phyloP scores from a whole-genome alignment of 37 sponge, comb jelly and placozoan genomes.

The Amphimedon queenslandica region DNA sequence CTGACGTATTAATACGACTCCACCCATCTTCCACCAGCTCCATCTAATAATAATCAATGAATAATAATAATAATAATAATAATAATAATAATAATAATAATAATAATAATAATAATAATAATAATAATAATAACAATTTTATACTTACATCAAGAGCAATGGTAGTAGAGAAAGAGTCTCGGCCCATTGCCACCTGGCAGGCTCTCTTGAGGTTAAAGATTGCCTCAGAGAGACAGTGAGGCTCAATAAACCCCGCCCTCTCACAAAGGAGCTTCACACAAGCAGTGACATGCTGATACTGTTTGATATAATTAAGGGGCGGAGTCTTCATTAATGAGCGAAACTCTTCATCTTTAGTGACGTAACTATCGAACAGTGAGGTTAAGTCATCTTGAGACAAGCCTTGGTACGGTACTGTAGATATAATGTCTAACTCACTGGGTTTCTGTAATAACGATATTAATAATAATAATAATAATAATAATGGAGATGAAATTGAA shows the following conservation, averaged over 20 bases:
- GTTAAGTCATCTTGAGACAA: constrained; percentile 13
- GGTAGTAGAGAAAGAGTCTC: neutral
- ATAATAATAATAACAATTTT: neutral
- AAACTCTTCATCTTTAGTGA: constrained; percentile 30
- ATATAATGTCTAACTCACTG: neutral
- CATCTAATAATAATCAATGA: neutral
- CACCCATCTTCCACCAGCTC: neutral
- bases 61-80: too few species aligned
- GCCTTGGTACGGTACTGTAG: neutral
- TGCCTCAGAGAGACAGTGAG: constrained; percentile 39
- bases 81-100: neutral
- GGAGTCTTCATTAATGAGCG: constrained; percentile 2
- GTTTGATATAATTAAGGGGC: constrained; percentile 17
- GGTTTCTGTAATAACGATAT: too few species aligned
- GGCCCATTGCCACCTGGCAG: constrained; percentile 16
- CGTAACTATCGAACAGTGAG: constrained; percentile 28
- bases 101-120: neutral
- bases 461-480: constrained; percentile 5
- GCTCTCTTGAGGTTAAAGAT: constrained; percentile 37
- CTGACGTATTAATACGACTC: neutral
- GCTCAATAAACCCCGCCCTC: constrained; percentile 47
- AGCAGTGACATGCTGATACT: constrained; percentile 26
- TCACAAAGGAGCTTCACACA: constrained; percentile 54
- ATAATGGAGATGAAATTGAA: too few species aligned
- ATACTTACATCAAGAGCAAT: constrained; percentile 3